Base-by-base conservation (phyloP, 2,888 invertebrate genomes). In the Leptinotarsa juncta region DNA sequence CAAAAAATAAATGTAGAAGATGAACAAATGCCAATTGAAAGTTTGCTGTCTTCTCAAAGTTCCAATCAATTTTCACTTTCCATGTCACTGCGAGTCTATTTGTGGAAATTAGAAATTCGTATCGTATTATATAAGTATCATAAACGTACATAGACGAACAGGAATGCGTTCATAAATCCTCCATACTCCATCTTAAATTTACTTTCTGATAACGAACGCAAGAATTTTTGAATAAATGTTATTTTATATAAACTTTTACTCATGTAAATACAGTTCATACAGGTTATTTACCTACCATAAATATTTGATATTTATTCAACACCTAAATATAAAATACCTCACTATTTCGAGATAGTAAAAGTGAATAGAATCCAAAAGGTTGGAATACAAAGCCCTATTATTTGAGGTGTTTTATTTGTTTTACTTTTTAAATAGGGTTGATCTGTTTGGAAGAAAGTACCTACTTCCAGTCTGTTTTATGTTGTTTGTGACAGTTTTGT, bases 161-260 rank as follows among this genome's bases (percentile, higher is more conserved):
- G 42, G n/a, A 51, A 51, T 51, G 15, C 51, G 50, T 51, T 23
- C 23, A 57, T 57, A 57, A 57, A 57, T 57, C 57, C 16, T 57
- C 55, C 57, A 69, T 16, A 23, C 26, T 69, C 48, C 32, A 48
- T 20, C 20, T 69, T 57, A 69, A 72, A 72, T 80, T 78, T 79
- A 77, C 74, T 77, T 76, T 75, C 70, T 75, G 78, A 78, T 78
- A 78, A 77, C 74, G 72, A 53, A 53, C 74, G 69, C 75, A 78
- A 77, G 78, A 77, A 77, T 79, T 79, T 76, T 79, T 76, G 76
- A 76, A 77, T 76, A 80, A 80, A 81, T 81, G 79, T 81, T 81
- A 81, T 81, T 81, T 74, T 75, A 78, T 78, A 79, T 81, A 71
- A 79, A 75, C 79, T 75, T 79, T 74, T 78, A 71, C 73, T 73